Base-by-base conservation (phyloP, 2,888 invertebrate species). In the Boloria euphrosyne region DNA sequence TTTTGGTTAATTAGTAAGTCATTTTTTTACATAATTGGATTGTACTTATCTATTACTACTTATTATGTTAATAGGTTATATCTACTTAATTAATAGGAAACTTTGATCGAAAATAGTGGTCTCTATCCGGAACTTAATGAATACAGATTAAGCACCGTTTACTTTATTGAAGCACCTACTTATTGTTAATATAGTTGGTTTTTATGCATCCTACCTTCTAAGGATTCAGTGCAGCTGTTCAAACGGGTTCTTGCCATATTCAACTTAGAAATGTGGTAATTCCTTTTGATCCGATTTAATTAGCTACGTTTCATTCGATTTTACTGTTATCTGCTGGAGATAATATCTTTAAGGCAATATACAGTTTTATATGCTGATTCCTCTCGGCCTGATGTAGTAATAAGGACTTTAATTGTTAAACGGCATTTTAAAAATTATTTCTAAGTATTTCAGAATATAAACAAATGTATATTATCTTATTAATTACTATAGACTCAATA, bases 91-190 rank as follows among this genome's bases (percentile, higher is more conserved):
- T 10, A 38, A 38, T 38, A 38, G 31, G 31, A 38, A 38, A 38
- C 31, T 49, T 14, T 6, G 31, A 50, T 16, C 16, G 46, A 43
- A 49, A 27, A 52, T 66, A 58, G 49, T 60, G 62, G 63, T 16
- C 44, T 55, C 18, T n/a, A 60, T 60, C 47, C 62, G 59, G 52
- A 51, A 64, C 43, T 49, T 73, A 75, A 74, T 63, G 57, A 54
- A 63, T 57, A 76, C 72, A 78, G 81, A 85, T 85, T 84, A 83
- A 82, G 79, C 78, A 79, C 79, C 80, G 83, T 83, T 86, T 86
- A 85, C 82, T 87, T 87, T 86, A 86, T 86, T 83, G 81, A 83
- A 80, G 81, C 83, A 80, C 83, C 82, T 80, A 84, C 82, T 82
- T 86, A 81, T 81, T 79, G 76, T 75, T 70, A 73, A 77, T 77